Evolutionary conservation across 2,797 vertebrate species (phyloP), one percentile per base, ranked within the genome.

Genomic region (Oceanodroma leucorhoa): DNA sequence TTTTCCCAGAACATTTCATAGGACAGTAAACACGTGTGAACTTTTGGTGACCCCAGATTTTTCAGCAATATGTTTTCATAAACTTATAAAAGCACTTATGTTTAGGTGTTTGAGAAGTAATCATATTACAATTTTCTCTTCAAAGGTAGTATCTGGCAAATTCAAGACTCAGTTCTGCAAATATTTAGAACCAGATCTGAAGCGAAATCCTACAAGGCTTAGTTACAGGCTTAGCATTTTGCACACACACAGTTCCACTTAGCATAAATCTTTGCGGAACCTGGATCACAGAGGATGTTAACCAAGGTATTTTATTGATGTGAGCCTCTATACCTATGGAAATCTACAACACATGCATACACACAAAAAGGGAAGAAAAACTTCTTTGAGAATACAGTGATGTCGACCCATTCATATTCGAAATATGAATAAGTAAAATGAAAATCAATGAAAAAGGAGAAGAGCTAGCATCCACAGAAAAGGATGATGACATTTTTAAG

Each of bases 71-170:
- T 29, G 20, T 60, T 89, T 88, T 86, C 76, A 81, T 72, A 55
- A 76, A 83, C 46, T 81, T 83, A 41, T 45, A 88, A 83, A 1
- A 84, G 62, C 54, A 90, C 34, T 84, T 91, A 55, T 24, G 9
- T 79, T 84, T 78, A 82, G 62, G 55, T 90, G 60, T 87, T 90
- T 79, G 58, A 88, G 54, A 94, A 95, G 77, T 60, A 88, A 78
- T 45, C 30, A 14, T 51, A 66, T 48, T 83, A 81, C 29, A 62
- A 11, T 58, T 83, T 93, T 87, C 58, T 89, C 38, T 75, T 91
- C 76, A 81, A 58, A 93, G 65, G 14, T 65, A 89, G 6, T 57
- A 83, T 54, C 12, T 14, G 62, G 30, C 40, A 94, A 94, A 60
- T 79, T 83, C 73, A 89, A 75, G 48, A 65, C 65, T 86, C 65